A percentile compares a stretch with the other conserved stretches of the same genome.
These are phyloP conservation scores for Drosophila seclusa DNA, from an alignment of 2,888 invertebrate species.

Conservation along the genomic window DNA sequence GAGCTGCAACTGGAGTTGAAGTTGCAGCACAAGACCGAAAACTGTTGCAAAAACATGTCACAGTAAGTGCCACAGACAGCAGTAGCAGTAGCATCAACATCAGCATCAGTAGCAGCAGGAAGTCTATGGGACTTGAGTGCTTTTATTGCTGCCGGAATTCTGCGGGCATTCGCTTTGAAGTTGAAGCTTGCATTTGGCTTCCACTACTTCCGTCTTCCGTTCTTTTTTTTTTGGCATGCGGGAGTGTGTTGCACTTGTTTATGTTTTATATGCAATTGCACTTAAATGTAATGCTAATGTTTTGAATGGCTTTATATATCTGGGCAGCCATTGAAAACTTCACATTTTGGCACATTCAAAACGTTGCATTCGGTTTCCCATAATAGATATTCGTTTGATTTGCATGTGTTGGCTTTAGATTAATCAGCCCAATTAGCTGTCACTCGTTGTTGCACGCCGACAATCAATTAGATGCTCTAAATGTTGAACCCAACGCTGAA, in stretches of 20 bases:
- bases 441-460: constrained; percentile 1
- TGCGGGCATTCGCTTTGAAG: constrained; percentile 72
- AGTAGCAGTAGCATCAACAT: constrained; percentile 27
- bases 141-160: constrained; percentile 75
- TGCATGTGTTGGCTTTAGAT: background rate
- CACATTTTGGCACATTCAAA: constrained; percentile 29
- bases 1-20: constrained; percentile 11
- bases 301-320: constrained; percentile 45
- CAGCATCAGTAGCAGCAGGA: constrained; percentile 63
- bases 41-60: constrained; percentile 79
- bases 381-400: background rate
- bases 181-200: constrained; percentile 57
- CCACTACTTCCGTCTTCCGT: constrained; percentile 8
- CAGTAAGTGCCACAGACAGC: constrained; percentile 73
- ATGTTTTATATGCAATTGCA: constrained; percentile 69
- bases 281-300: constrained; percentile 74
- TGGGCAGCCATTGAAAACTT: constrained; percentile 16
- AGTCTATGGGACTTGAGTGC: constrained; percentile 75
- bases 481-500: constrained; percentile 8
- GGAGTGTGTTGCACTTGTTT: constrained; percentile 40
- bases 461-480: constrained; percentile 23
- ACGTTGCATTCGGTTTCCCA: constrained; percentile 30
- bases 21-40: constrained; percentile 49
- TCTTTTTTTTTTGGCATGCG: constrained; percentile 11
- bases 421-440: constrained; percentile 12